Evolutionary conservation across 1,140 invertebrate genomes (phyloP).

Genomic region (Cepaea nemoralis): DNA sequence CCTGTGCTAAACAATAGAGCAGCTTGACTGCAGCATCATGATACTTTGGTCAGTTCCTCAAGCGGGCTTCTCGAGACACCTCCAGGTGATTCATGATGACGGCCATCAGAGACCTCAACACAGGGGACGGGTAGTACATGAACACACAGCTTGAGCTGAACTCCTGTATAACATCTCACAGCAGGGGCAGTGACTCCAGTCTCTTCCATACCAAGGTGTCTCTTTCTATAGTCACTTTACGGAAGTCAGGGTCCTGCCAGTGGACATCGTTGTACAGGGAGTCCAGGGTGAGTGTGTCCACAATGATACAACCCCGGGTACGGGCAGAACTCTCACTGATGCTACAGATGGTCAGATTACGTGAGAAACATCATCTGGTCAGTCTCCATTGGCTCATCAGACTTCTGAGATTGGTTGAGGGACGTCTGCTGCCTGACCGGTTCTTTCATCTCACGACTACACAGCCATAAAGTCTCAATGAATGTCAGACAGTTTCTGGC

Average conservation of each 20-base stretch:
- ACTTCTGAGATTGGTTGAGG: neutral
- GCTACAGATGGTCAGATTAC: neutral
- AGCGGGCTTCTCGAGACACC: slow-evolving; percentile 68
- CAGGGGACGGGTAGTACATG: slow-evolving; percentile 88
- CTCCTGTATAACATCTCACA: slow-evolving; percentile 86
- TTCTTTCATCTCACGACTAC: slow-evolving; percentile 21
- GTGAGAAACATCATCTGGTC: neutral
- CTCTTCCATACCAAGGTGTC: slow-evolving; percentile 79
- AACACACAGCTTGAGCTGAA: slow-evolving; percentile 77
- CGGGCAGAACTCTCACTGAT: slow-evolving; percentile 44
- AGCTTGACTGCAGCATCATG: slow-evolving; percentile 76
- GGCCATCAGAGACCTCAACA: slow-evolving; percentile 87
- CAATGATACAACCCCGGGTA: slow-evolving; percentile 83
- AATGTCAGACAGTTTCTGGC: slow-evolving; percentile 34
- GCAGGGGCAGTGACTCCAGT: slow-evolving; percentile 84
- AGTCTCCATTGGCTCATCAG: slow-evolving; percentile 31
- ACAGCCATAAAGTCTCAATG: slow-evolving; percentile 41
- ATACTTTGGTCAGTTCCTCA: slow-evolving; percentile 70
- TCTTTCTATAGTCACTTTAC: slow-evolving; percentile 78
- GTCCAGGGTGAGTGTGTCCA: slow-evolving; percentile 92
- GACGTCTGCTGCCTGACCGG: neutral
- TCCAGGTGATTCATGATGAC: slow-evolving; percentile 87
- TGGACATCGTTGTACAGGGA: slow-evolving; percentile 96
- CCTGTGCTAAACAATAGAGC: slow-evolving; percentile 84
- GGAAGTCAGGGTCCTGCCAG: slow-evolving; percentile 93